These are phyloP conservation scores for Babylonia areolata DNA, from an alignment of 1,140 invertebrate species.

Conservation along the genomic window DNA sequence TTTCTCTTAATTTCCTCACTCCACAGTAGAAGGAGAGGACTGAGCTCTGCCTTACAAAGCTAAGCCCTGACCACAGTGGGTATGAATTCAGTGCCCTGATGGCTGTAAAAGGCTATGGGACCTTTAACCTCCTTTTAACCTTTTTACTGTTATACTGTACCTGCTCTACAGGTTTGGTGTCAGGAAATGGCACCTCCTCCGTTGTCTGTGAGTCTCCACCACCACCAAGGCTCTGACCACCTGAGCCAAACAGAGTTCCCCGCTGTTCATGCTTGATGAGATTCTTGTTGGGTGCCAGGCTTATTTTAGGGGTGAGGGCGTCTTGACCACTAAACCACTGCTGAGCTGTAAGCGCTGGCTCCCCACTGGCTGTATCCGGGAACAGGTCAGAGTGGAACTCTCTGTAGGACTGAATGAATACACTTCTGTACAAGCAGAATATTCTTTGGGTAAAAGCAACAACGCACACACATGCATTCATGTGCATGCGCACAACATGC, in stretches of 20 bases:
- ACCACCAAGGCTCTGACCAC: not conserved
- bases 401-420: conserved; percentile 84
- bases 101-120: too few species aligned
- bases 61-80: too few species aligned
- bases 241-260: conserved; percentile 25
- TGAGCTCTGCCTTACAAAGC: too few species aligned
- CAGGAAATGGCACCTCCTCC: not conserved
- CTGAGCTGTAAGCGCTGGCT: conserved; percentile 84
- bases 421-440: not conserved
- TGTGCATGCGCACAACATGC: not conserved
- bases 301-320: conserved; percentile 51
- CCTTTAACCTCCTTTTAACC: too few species aligned
- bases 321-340: conserved; percentile 83
- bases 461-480: not conserved
- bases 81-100: too few species aligned
- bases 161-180: not conserved
- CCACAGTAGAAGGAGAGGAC: too few species aligned
- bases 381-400: conserved; percentile 96
- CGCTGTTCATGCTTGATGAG: conserved; percentile 40
- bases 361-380: conserved; percentile 88
- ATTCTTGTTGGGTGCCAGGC: conserved; percentile 32
- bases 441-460: not conserved
- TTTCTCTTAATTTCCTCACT: too few species aligned
- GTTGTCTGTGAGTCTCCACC: not conserved
- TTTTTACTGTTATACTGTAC: too few species aligned